Evolutionary conservation across 1,140 invertebrate species (phyloP), one percentile per base, ranked within the genome.

Genomic region (Caerostris extrusa): DNA sequence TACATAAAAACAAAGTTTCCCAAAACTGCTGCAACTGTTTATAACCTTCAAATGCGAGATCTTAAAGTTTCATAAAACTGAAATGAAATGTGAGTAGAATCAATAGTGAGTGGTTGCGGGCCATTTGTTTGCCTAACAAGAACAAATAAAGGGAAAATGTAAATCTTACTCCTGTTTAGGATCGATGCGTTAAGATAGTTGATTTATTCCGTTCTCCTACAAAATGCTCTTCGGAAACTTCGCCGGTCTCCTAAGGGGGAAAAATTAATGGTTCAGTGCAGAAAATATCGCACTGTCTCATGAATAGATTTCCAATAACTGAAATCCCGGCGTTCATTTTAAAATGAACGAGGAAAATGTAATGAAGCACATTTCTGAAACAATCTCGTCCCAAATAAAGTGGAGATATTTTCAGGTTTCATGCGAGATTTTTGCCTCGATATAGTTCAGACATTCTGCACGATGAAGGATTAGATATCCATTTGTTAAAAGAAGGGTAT

Each of bases 291-390:
- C 34, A 3, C 34, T 34, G 7, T 77, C 69, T 77, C 69, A 77
- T 77, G 69, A 77, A 77, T 77, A 53, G 69, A 77, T 77, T 77
- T 77, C 69, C 69, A 77, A 77, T 77, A 77, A 77, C 7, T 34
- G 19, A 77, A 34, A 14, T 77, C 19, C 34, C 12, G 10, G 12
- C 7, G 50, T 77, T 34, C 69, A 77, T 77, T 14, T 77, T 77
- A 77, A 77, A 77, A 77, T 8, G 69, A 77, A 77, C 50, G 50
- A 77, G 19, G 19, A 77, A 77, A 12, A 34, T 77, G 50, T 8
- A 34, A 34, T 0, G 12, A 34, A 50, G 69, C 69, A 50, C 69
- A 50, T 77, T 77, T 34, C 34, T 77, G 19, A 77, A 77, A 77
- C 69, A 77, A 53, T 50, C 50, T 19, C 69, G 6, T 3, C 3